Base-by-base conservation (phyloP, 2,113 vertebrate species). In the Hypanus sabinus region DNA sequence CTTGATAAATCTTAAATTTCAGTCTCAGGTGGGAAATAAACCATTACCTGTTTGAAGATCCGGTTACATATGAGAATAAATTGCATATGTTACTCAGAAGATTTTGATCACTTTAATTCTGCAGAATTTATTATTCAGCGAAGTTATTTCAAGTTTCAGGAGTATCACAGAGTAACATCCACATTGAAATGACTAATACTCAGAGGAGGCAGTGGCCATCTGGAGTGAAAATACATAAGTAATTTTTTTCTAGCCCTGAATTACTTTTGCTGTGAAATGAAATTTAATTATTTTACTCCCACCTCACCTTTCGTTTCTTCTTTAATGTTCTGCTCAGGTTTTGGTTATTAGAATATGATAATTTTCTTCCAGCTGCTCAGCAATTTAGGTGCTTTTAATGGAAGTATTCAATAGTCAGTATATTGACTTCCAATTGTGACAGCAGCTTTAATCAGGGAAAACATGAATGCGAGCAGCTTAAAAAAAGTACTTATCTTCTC, bases 341-440 rank as follows among this genome's bases (percentile, higher is more conserved):
- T 83, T 83, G 46, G 46, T 83, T 22, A 83, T 83, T 83, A 83
- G 46, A 83, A 83, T 83, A 83, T 83, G 46, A 57, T 83, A 83
- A 57, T 55, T 24, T 55, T 55, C 38, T 83, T 83, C 38, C 80
- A 38, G 22, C 46, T 57, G 80, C 11, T 83, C 24, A 83, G 46
- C 46, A 20, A 55, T 83, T 83, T 83, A 83, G 46, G 20, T 10
- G 22, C 20, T 20, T 8, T 80, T 80, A 80, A 80, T 80, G 79
- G 55, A 20, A 55, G 20, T 22, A 83, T 83, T 55, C 80, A 8
- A 24, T 22, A 83, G 46, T 83, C 80, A 83, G 80, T 7, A 8
- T 38, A 81, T 22, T 81, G 79, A 18, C 22, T 22, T 83, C 38
- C 22, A 55, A 22, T 55, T 7, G 1, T 55, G 46, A 83, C 22